Percentiles rank a stretch among this genome's conserved stretches.
Evolutionary conservation across 2,888 invertebrate species (phyloP).

Genomic region (Helicoverpa assulta): DNA sequence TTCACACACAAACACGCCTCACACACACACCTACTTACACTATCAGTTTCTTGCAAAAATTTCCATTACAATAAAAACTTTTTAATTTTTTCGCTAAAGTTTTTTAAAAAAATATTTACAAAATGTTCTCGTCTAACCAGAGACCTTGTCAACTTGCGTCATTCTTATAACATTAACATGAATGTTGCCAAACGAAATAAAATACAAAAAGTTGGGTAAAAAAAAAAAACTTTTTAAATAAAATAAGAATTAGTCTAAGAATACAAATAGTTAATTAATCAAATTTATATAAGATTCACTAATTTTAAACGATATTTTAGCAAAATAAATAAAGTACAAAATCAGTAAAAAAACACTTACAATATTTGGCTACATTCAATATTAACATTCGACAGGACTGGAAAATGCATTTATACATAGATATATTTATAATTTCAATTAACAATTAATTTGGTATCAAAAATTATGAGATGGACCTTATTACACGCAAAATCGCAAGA

Average conservation of each 20-base stretch:
- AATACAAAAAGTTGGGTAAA: slow-evolving; percentile 4
- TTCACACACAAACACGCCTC: slow-evolving; percentile 51
- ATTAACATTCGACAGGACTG: slow-evolving; percentile 60
- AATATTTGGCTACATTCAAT: slow-evolving; percentile 59
- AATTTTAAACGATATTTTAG: slow-evolving; percentile 41
- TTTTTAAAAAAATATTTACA: slow-evolving; percentile 84
- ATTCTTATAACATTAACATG: slow-evolving; percentile 58
- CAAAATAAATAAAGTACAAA: slow-evolving; percentile 52
- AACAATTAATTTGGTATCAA: slow-evolving; percentile 38
- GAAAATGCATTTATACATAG: slow-evolving; percentile 37
- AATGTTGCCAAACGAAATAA: slow-evolving; percentile 55
- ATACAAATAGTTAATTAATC: slow-evolving; percentile 31
- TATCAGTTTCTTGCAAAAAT: slow-evolving; percentile 73
- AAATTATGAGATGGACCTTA: slow-evolving; percentile 13
- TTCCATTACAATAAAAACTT: slow-evolving; percentile 73
- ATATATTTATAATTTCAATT: slow-evolving; percentile 14
- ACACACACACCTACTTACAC: slow-evolving; percentile 65
- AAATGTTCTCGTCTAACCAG: slow-evolving; percentile 61
- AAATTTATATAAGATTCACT: slow-evolving; percentile 42
- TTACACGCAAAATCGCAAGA: not conserved
- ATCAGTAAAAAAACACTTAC: slow-evolving; percentile 43
- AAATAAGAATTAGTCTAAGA: slow-evolving; percentile 35
- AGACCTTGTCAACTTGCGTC: slow-evolving; percentile 55
- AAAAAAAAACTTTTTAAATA: slow-evolving; percentile 8
- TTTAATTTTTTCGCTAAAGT: slow-evolving; percentile 62